phyloP scores from a whole-genome alignment of 2,113 vertebrate species.

The Lophius piscatorius region DNA sequence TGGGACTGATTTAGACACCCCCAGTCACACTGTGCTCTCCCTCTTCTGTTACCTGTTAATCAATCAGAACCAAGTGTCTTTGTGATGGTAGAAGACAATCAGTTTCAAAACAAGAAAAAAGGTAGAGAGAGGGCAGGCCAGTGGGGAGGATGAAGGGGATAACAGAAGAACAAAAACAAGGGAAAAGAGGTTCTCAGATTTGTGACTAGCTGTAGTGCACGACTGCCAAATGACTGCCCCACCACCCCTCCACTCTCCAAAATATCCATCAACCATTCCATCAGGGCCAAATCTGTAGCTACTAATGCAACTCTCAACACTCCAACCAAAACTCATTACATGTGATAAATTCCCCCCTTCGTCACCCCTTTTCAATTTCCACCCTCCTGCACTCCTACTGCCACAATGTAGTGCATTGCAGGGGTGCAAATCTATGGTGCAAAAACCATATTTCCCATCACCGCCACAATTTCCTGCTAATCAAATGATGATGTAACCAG shows the following conservation, averaged over 20 bases:
- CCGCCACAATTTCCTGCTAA: constrained; percentile 61
- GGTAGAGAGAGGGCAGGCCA: constrained; percentile 80
- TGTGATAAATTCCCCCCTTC: too few relatives aligned
- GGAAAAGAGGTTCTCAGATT: constrained; percentile 78
- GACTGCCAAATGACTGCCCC: constrained; percentile 57
- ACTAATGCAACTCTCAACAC: not conserved
- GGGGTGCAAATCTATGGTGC: constrained; percentile 45
- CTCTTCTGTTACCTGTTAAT: constrained; percentile 86
- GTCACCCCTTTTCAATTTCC: constrained; percentile 19
- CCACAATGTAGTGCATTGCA: constrained; percentile 28
- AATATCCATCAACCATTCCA: constrained; percentile 8
- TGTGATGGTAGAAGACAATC: constrained; percentile 88
- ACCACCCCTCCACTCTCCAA: not conserved
- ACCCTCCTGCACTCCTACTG: constrained; percentile 8
- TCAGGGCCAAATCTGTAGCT: not conserved
- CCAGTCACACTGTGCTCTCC: constrained; percentile 84
- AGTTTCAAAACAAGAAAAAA: constrained; percentile 83
- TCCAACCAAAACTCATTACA: not conserved
- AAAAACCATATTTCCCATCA: constrained; percentile 61
- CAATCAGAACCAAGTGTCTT: constrained; percentile 88
- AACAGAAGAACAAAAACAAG: constrained; percentile 52
- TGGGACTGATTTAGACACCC: constrained; percentile 73
- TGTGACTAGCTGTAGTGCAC: constrained; percentile 58
- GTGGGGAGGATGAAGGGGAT: constrained; percentile 69
- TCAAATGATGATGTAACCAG: constrained; percentile 69